A percentile compares a stretch with the other conserved stretches of the same genome.
Evolutionary conservation across 1,140 invertebrate genomes (phyloP).

Genomic region (Drosophila chauvacae): DNA sequence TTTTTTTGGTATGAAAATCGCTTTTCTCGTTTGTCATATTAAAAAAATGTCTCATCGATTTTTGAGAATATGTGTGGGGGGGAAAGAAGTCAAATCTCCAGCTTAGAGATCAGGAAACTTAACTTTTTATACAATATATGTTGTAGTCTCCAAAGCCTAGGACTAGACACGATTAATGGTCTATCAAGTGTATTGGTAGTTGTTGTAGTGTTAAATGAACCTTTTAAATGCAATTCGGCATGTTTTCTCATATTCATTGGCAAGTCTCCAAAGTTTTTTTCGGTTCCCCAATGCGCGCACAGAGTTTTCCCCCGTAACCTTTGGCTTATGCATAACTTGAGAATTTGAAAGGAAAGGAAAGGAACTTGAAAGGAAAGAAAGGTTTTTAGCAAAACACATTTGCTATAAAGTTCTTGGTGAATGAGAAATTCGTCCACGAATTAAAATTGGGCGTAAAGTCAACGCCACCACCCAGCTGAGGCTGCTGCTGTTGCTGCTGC

Average conservation of each 20-base stretch:
- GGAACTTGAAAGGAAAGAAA: background rate
- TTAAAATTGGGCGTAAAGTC: constrained; percentile 78
- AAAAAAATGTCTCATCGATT: constrained; percentile 55
- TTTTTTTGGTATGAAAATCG: constrained; percentile 64
- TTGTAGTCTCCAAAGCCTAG: constrained; percentile 59
- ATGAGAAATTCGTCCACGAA: constrained; percentile 84
- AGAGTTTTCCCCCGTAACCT: constrained; percentile 42
- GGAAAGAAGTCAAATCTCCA: constrained; percentile 30
- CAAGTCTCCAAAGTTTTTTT: constrained; percentile 49
- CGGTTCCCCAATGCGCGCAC: constrained; percentile 15
- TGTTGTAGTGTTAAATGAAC: constrained; percentile 42
- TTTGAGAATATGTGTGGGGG: constrained; percentile 31
- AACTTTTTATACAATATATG: constrained; percentile 28
- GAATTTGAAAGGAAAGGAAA: constrained; percentile 39
- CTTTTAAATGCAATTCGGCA: constrained; percentile 64
- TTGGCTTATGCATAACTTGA: constrained; percentile 43
- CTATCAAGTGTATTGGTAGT: constrained; percentile 39
- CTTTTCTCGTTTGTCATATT: constrained; percentile 34
- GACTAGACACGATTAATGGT: constrained; percentile 59
- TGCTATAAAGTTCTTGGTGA: constrained; percentile 84
- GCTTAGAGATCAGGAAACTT: constrained; percentile 46
- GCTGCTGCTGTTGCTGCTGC: constrained; percentile 37
- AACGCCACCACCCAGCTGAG: constrained; percentile 5
- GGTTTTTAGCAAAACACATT: constrained; percentile 83
- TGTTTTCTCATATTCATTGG: constrained; percentile 36